These are phyloP conservation scores for Himalopsyche kuldschensis DNA, from an alignment of 2,888 invertebrate species.

Conservation along the genomic window DNA sequence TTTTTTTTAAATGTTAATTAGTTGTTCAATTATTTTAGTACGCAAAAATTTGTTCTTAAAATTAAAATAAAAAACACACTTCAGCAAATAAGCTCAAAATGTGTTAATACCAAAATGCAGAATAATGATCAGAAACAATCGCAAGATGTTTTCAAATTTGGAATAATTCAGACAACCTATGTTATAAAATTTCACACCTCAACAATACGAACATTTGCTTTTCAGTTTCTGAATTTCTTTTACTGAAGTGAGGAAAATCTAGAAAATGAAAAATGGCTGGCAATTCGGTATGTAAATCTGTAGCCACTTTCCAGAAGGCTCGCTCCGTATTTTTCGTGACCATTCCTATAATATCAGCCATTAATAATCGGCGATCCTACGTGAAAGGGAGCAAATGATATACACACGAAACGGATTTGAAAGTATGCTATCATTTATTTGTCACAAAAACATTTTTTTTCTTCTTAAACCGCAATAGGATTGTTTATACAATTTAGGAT, in stretches of 20 bases:
- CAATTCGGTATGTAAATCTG: slow-evolving; percentile 34
- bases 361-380: slow-evolving; percentile 29
- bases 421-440: background rate
- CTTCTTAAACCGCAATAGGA: too few species aligned
- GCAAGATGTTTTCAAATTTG: too few species aligned
- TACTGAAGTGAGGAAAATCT: background rate
- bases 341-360: slow-evolving; percentile 31
- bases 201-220: background rate
- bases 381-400: background rate
- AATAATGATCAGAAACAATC: too few species aligned
- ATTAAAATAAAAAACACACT: too few species aligned
- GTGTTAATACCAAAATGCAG: too few species aligned
- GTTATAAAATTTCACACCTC: background rate
- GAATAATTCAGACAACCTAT: too few species aligned
- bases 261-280: slow-evolving; percentile 25
- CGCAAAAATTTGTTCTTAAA: too few species aligned
- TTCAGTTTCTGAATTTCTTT: background rate
- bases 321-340: slow-evolving; percentile 26
- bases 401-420: background rate
- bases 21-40: too few species aligned
- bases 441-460: background rate
- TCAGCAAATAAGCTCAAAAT: too few species aligned
- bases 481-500: too few species aligned
- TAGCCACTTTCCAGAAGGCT: slow-evolving; percentile 10
- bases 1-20: too few species aligned